A percentile compares a stretch with the other conserved stretches of the same genome.
Conservation (phyloP, 2,888 invertebrate species). For the Globia sparganii region DNA sequence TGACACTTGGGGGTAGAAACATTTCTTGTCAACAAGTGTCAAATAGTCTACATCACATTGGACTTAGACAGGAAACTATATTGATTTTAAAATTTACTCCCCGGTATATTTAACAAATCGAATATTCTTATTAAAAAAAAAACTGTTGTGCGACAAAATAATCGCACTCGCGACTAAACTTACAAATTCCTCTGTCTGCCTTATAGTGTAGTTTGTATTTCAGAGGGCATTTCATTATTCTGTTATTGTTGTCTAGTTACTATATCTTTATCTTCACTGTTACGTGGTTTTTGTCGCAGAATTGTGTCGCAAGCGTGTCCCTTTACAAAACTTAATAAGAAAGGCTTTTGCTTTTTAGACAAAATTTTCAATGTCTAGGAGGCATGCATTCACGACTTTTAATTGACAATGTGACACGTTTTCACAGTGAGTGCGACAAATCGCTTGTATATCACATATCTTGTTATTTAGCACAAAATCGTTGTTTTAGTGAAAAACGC, state of each 20-base stretch:
- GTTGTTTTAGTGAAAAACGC: slow-evolving; percentile 29
- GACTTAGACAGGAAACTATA: too few relatives aligned
- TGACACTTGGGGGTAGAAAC: too few relatives aligned
- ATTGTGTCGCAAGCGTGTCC: slow-evolving; percentile 15
- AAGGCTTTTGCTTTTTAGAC: neutral
- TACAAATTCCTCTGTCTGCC: slow-evolving; percentile 56
- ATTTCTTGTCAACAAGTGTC: too few relatives aligned
- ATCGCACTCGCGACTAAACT: slow-evolving; percentile 41
- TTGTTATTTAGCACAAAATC: slow-evolving; percentile 59
- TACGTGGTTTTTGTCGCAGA: slow-evolving; percentile 34
- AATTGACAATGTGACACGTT: neutral
- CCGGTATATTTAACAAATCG: neutral
- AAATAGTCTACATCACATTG: too few relatives aligned
- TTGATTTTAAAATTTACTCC: too few relatives aligned
- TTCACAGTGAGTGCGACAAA: slow-evolving; percentile 29
- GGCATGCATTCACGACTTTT: neutral
- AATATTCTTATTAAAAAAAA: neutral
- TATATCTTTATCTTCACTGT: slow-evolving; percentile 39
- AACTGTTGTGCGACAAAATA: slow-evolving; percentile 46
- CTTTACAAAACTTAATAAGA: neutral
- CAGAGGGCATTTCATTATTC: slow-evolving; percentile 55
- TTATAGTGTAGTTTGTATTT: slow-evolving; percentile 55
- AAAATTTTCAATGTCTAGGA: neutral
- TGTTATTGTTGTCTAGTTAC: slow-evolving; percentile 57
- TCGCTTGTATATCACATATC: slow-evolving; percentile 55